Percentiles rank a stretch among this genome's conserved stretches.
Evolutionary conservation across 2,113 vertebrate species (phyloP).

Genomic region (Archocentrus centrarchus): DNA sequence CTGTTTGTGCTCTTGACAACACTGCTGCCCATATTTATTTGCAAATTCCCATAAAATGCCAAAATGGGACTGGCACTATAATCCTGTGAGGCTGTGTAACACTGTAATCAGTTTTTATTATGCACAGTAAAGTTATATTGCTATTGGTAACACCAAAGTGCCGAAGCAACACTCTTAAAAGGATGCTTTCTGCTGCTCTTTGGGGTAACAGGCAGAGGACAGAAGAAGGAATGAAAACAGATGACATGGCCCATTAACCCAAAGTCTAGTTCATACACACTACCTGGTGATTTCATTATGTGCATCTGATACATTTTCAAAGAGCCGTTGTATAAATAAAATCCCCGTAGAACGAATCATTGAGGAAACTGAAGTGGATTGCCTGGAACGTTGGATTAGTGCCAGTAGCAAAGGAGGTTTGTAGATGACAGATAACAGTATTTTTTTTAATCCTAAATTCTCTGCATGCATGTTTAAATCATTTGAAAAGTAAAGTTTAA

Average conservation of each 20-base stretch:
- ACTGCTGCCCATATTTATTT: constrained; percentile 22
- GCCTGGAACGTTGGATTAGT: not conserved
- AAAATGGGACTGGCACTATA: constrained; percentile 29
- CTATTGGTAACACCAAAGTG: constrained; percentile 44
- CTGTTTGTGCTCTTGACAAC: not conserved
- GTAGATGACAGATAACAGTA: not conserved
- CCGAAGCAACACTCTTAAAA: constrained; percentile 49
- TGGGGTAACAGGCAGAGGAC: constrained; percentile 25
- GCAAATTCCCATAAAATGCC: constrained; percentile 52
- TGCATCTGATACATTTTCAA: constrained; percentile 22
- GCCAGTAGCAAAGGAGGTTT: not conserved
- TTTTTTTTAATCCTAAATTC: not conserved
- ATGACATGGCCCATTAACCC: constrained; percentile 47
- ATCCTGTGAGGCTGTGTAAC: constrained; percentile 41
- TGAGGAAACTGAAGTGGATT: not conserved
- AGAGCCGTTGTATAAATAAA: constrained; percentile 1
- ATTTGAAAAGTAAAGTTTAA: not conserved
- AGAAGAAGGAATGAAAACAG: constrained; percentile 28
- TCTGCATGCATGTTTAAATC: not conserved
- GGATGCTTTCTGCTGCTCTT: constrained; percentile 18
- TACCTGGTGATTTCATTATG: constrained; percentile 4
- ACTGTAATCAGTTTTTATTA: constrained; percentile 68
- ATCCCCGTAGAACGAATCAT: not conserved
- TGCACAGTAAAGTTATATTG: constrained; percentile 56
- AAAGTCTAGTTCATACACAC: constrained; percentile 36